Evolutionary conservation across 2,797 vertebrate species (phyloP).

Genomic region (Aldrovandia affinis): DNA sequence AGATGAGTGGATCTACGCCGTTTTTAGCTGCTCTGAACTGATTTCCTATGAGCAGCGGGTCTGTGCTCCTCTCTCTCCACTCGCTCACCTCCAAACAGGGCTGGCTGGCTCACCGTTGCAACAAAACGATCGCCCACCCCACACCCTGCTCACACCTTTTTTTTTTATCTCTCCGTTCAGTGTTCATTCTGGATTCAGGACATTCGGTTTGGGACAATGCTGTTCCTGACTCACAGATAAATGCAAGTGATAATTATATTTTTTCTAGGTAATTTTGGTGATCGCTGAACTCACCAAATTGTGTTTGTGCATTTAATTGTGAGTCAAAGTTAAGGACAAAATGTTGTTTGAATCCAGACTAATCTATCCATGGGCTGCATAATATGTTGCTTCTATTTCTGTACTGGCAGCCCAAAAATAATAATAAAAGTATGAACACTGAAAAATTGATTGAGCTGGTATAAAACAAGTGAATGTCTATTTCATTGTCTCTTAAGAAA

Average conservation of each 20-base stretch:
- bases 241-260: not conserved
- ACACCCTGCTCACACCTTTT: not conserved
- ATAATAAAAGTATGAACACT: no score
- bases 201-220: no score
- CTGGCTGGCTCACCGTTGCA: not conserved
- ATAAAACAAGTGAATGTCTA: not conserved
- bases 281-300: no score
- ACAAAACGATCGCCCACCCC: not conserved
- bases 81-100: not conserved
- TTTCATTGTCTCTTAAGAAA: not conserved
- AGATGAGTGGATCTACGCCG: not conserved
- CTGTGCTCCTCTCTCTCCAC: not conserved
- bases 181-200: not conserved
- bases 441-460: not conserved
- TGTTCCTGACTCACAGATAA: no score
- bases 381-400: not conserved
- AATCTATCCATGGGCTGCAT: not conserved
- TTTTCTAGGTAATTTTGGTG: no score
- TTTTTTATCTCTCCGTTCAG: not conserved
- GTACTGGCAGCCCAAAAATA: not conserved
- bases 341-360: not conserved
- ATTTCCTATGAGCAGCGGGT: not conserved
- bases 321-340: not conserved
- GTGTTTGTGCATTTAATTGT: no score
- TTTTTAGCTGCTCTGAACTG: slow-evolving; percentile 7